Evolutionary conservation across 2,888 invertebrate species (phyloP).

Genomic region (Euproctis similis): DNA sequence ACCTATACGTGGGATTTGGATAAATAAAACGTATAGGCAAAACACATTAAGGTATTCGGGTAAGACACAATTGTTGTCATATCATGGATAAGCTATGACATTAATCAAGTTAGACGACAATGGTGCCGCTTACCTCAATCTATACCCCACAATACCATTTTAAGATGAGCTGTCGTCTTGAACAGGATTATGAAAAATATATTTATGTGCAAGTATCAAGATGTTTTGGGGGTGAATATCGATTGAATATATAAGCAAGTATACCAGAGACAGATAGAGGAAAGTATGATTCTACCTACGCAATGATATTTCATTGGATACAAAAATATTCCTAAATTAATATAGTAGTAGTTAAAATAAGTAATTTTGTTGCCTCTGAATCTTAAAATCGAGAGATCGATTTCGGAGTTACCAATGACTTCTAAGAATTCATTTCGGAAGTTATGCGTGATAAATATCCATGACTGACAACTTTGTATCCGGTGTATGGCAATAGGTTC

Average conservation of each 20-base stretch:
- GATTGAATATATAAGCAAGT: conserved; percentile 37
- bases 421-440: no score
- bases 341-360: no score
- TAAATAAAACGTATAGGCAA: conserved; percentile 61
- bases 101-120: conserved; percentile 70
- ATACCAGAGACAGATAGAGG: conserved; percentile 49
- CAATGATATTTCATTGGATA: no score
- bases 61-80: conserved; percentile 69
- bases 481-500: no score
- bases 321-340: no score
- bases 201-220: conserved; percentile 24
- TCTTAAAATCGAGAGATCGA: no score
- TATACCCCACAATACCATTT: conserved; percentile 35
- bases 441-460: no score
- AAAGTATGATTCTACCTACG: conserved; percentile 42
- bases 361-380: no score
- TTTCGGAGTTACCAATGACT: no score
- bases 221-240: conserved; percentile 39
- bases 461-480: no score
- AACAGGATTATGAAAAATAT: conserved; percentile 2
- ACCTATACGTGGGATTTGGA: conserved; percentile 47
- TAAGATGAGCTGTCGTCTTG: conserved; percentile 25
- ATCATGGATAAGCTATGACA: conserved; percentile 70
- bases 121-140: conserved; percentile 59
- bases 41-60: conserved; percentile 63